Conservation (phyloP, 2,797 vertebrate species). For the Tenualosa ilisha region DNA sequence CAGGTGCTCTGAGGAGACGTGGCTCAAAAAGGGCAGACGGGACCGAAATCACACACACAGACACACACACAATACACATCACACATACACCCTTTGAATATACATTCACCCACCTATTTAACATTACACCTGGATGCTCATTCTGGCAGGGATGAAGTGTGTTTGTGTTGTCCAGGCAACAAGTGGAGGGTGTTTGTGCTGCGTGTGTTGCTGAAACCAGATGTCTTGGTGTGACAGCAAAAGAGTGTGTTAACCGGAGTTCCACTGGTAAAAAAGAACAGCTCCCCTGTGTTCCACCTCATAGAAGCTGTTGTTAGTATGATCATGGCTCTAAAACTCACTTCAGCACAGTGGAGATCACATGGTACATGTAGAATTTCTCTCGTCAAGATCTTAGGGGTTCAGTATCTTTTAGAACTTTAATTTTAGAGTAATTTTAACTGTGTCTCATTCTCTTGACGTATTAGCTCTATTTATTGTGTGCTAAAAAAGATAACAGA, state of each 20-base stretch:
- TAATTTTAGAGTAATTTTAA: too few relatives aligned
- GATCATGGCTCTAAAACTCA: background rate
- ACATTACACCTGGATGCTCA: background rate
- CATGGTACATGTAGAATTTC: too few relatives aligned
- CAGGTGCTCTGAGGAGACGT: constrained; percentile 81
- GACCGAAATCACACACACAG: background rate
- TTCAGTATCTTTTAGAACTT: too few relatives aligned
- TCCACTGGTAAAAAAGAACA: background rate
- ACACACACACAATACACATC: background rate
- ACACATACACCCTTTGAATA: background rate
- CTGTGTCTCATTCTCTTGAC: too few relatives aligned
- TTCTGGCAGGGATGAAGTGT: background rate
- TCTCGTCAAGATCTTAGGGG: too few relatives aligned
- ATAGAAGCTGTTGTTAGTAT: background rate
- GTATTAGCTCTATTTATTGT: too few relatives aligned
- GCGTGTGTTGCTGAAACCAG: background rate
- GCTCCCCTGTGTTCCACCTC: background rate
- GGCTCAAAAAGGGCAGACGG: background rate
- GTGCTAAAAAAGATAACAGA: background rate
- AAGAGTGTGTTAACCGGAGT: background rate
- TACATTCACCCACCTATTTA: background rate
- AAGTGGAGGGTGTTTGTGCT: background rate
- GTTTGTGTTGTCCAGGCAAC: background rate
- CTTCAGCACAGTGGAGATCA: too few relatives aligned
- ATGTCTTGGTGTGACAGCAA: background rate